Conservation (phyloP, 2,113 vertebrate species). For the Sula dactylatra region DNA sequence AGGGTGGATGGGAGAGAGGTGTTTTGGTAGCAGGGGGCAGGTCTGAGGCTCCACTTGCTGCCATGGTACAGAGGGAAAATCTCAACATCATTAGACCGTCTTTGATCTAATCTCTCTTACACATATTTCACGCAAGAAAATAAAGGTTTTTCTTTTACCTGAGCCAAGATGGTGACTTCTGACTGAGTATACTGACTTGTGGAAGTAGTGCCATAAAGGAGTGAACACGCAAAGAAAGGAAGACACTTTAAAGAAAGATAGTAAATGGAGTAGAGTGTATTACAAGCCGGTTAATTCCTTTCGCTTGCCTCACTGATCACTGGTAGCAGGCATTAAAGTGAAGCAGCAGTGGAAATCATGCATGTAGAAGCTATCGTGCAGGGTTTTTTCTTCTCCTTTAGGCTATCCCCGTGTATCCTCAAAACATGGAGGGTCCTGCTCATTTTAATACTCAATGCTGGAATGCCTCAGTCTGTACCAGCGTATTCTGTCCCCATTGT, state of each 20-base stretch:
- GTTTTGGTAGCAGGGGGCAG: background rate
- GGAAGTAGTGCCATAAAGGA: fast-evolving
- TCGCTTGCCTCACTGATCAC: background rate
- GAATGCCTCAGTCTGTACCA: background rate
- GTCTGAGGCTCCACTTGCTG: background rate
- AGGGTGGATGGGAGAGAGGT: background rate
- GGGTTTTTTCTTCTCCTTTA: background rate
- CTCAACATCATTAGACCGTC: fast-evolving
- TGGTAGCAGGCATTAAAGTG: background rate
- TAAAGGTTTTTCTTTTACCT: background rate
- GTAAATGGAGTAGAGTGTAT: background rate
- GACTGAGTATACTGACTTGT: background rate
- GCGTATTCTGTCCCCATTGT: conserved; percentile 6
- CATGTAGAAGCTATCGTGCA: background rate
- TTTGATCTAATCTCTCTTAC: background rate
- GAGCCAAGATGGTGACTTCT: background rate
- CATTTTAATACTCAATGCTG: background rate
- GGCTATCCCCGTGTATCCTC: background rate
- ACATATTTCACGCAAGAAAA: background rate
- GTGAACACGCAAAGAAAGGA: background rate
- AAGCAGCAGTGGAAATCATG: background rate
- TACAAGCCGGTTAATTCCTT: background rate
- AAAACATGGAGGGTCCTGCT: background rate
- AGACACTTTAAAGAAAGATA: background rate
- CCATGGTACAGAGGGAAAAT: background rate